phyloP scores from a whole-genome alignment of 2,113 vertebrate species.

The Collichthys lucidus region DNA sequence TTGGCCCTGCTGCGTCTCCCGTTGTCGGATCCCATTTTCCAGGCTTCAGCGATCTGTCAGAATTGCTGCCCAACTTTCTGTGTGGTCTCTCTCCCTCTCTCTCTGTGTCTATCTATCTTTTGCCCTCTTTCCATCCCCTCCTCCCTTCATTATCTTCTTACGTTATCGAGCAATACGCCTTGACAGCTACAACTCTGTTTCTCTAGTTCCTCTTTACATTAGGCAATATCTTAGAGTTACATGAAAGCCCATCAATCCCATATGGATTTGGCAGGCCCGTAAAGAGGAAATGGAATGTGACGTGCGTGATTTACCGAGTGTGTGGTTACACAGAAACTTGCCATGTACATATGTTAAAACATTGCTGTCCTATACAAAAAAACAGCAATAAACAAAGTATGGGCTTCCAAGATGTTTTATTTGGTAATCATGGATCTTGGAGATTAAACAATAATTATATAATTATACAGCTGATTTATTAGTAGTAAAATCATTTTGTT shows the following conservation, averaged over 20 bases:
- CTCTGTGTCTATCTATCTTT: slow-evolving; percentile 17
- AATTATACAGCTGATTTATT: not conserved
- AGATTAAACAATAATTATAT: not conserved
- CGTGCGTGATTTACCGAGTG: slow-evolving; percentile 22
- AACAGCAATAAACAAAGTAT: not conserved
- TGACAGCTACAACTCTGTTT: slow-evolving; percentile 42
- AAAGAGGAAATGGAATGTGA: slow-evolving; percentile 40
- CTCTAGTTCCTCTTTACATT: slow-evolving; percentile 32
- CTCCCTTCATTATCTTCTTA: slow-evolving; percentile 50
- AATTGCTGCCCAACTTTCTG: slow-evolving; percentile 44
- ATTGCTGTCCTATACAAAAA: slow-evolving; percentile 20
- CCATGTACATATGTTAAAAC: slow-evolving; percentile 4
- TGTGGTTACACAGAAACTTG: slow-evolving; percentile 3
- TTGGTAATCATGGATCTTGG: not conserved
- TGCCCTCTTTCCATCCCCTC: slow-evolving; percentile 27
- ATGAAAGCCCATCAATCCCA: slow-evolving; percentile 34
- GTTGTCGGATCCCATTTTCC: slow-evolving; percentile 42
- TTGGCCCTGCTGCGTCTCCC: slow-evolving; percentile 47
- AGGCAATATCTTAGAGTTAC: slow-evolving; percentile 17
- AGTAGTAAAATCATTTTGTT: not conserved
- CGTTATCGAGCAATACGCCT: slow-evolving; percentile 41
- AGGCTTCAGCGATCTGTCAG: slow-evolving; percentile 58
- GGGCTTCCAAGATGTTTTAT: not conserved
- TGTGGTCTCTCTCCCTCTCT: slow-evolving; percentile 54
- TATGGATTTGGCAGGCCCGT: slow-evolving; percentile 15